Percentiles rank a stretch among this genome's conserved stretches.
These are phyloP conservation scores for Carlito syrichta DNA, from an alignment of 2,113 vertebrate species.

Conservation along the genomic window DNA sequence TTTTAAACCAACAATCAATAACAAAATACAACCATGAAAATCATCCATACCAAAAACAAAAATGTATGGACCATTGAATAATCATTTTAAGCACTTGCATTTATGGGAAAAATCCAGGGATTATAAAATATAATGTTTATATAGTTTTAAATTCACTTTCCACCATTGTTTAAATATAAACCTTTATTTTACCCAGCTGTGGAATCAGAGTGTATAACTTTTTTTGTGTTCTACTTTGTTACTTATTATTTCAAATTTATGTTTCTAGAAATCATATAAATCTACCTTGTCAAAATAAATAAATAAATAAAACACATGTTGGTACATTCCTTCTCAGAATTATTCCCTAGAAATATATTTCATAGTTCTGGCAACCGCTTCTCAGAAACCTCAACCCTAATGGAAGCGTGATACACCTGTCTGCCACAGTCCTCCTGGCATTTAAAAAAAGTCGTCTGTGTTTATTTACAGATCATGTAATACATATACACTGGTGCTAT, in stretches of 20 bases:
- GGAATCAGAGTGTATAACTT: not conserved
- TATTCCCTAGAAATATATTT: not conserved
- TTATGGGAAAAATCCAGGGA: not conserved
- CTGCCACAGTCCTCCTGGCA: not conserved
- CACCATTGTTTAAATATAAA: not conserved
- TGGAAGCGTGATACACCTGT: not conserved
- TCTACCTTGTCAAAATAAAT: not conserved
- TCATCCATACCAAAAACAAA: not conserved
- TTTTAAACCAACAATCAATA: not conserved
- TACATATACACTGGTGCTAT: not conserved
- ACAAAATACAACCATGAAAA: not conserved
- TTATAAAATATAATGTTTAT: not conserved
- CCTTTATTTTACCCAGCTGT: not conserved
- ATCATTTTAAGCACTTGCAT: not conserved
- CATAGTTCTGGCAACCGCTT: not conserved
- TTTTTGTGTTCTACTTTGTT: not conserved
- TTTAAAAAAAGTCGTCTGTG: not conserved
- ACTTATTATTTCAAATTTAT: not conserved
- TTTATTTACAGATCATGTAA: not conserved
- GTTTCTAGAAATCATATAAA: not conserved
- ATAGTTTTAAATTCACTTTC: constrained; percentile 5
- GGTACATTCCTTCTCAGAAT: not conserved
- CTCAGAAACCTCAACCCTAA: not conserved
- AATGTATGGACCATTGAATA: not conserved
- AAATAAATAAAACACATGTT: constrained; percentile 9